Conservation (phyloP, 2,113 vertebrate genomes). For the Egretta garzetta region DNA sequence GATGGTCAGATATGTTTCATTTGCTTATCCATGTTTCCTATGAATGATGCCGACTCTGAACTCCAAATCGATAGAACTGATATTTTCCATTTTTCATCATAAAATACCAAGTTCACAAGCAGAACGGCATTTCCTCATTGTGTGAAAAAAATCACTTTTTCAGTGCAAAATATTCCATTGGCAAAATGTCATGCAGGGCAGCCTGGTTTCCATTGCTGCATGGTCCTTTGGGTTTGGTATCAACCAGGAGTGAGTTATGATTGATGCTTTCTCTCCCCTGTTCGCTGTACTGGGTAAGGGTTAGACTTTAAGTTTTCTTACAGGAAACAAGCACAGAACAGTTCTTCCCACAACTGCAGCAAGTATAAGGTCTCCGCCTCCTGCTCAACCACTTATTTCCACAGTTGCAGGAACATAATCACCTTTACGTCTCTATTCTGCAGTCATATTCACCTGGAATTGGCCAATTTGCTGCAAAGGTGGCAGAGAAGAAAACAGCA, state of each 20-base stretch:
- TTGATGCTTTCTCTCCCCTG: background rate
- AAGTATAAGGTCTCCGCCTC: background rate
- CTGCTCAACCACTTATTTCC: background rate
- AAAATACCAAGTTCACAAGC: background rate
- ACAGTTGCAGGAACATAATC: background rate
- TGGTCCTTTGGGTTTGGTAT: background rate
- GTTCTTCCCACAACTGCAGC: background rate
- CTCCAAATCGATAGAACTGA: background rate
- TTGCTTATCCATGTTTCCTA: background rate
- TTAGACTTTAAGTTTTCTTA: background rate
- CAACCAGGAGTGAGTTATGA: background rate
- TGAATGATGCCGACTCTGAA: background rate
- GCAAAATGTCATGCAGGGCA: background rate
- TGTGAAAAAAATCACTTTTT: background rate
- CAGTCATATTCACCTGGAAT: background rate
- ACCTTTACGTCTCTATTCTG: background rate
- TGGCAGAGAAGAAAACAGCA: background rate
- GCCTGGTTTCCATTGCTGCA: background rate
- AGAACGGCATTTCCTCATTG: background rate
- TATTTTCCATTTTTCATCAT: background rate
- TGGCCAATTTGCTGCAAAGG: background rate
- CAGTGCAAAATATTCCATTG: background rate
- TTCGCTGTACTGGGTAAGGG: fast-evolving
- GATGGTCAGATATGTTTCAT: background rate
- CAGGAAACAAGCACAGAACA: background rate